Percentiles rank a stretch among this genome's conserved stretches.
Conservation (phyloP, 2,113 vertebrate species). For the Mirza zaza region DNA sequence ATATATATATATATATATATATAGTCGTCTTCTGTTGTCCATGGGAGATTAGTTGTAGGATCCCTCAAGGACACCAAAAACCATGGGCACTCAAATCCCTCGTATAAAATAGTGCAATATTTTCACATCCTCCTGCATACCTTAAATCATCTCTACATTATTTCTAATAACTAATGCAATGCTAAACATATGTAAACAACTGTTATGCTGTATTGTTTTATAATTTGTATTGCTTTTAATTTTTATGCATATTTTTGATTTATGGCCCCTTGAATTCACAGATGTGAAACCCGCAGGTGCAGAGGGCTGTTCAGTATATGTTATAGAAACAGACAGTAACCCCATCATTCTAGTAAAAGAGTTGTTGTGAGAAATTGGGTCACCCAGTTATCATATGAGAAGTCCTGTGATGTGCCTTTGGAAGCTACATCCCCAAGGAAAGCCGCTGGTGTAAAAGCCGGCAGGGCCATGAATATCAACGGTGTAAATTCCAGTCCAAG, state of each 20-base stretch:
- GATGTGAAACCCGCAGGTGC: neutral
- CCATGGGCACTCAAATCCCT: neutral
- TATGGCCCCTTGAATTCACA: neutral
- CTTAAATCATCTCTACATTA: neutral
- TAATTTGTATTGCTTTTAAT: neutral
- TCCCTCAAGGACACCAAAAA: neutral
- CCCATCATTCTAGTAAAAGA: neutral
- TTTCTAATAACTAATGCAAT: too few species aligned
- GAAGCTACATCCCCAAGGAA: neutral
- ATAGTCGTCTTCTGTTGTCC: neutral
- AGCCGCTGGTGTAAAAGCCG: neutral
- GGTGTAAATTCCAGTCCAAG: neutral
- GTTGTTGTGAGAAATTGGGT: neutral
- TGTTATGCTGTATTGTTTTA: neutral
- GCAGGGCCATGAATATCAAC: too few species aligned
- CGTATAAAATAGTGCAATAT: neutral
- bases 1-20: neutral
- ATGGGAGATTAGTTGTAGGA: neutral
- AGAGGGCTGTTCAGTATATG: neutral
- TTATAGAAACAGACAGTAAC: neutral
- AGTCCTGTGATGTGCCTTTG: neutral
- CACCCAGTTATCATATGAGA: neutral
- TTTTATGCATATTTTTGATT: neutral
- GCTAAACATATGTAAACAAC: neutral
- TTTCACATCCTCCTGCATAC: neutral